Percentiles rank a stretch among this genome's conserved stretches.
Conservation (phyloP, 1,140 invertebrate genomes). For the Spodoptera frugiperda region DNA sequence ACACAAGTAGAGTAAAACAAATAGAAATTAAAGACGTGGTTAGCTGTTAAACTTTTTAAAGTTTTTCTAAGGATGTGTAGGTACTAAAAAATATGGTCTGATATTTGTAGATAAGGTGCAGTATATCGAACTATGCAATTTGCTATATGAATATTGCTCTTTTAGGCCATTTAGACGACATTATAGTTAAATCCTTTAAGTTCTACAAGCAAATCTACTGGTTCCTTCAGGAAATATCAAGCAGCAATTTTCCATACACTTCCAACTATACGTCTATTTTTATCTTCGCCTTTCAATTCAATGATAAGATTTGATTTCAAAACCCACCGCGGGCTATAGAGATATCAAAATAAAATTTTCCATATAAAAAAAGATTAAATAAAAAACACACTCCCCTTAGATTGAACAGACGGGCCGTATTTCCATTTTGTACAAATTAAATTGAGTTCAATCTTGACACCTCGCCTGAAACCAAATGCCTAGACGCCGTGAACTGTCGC, state of each 20-base stretch:
- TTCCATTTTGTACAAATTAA: constrained; percentile 59
- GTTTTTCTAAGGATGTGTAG: too few relatives aligned
- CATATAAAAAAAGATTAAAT: constrained; percentile 41
- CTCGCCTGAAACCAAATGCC: constrained; percentile 46
- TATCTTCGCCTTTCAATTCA: background rate
- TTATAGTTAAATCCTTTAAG: too few relatives aligned
- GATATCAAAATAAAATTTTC: constrained; percentile 38
- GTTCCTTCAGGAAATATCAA: background rate
- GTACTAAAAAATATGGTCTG: too few relatives aligned
- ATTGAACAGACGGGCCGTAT: constrained; percentile 27
- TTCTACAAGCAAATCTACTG: background rate
- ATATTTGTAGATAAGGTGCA: too few relatives aligned
- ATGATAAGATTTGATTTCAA: background rate
- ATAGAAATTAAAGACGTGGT: too few relatives aligned
- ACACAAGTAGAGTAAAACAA: too few relatives aligned
- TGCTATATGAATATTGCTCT: too few relatives aligned
- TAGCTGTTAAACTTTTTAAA: too few relatives aligned
- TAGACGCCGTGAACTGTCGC: constrained; percentile 17
- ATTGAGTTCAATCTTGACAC: constrained; percentile 53
- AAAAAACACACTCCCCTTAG: constrained; percentile 39
- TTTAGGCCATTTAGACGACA: too few relatives aligned
- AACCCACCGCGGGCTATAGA: background rate
- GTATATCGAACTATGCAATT: too few relatives aligned
- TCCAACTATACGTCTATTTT: background rate
- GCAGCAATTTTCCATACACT: background rate